Base-by-base conservation (phyloP, 2,888 invertebrate genomes). In the Stenodera caucasica region DNA sequence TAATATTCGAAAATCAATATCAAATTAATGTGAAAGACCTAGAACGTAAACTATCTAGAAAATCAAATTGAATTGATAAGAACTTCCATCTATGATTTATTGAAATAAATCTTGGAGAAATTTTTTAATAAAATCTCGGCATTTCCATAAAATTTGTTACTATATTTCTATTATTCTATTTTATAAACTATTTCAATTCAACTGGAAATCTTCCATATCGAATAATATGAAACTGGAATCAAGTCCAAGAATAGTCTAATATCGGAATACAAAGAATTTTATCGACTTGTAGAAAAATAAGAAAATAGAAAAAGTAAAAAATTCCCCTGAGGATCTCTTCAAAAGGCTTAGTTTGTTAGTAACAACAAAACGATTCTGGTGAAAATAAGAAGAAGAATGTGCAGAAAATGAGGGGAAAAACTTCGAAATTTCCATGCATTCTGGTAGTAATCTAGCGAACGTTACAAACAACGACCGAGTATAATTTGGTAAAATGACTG, bases 401-500 rank as follows among this genome's bases (percentile, higher is more conserved):
- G n/a, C n/a, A n/a, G 7, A 26, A 12, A 1, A 23, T 21, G 12
- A 6, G n/a, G 2, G 23, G 23, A 7, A 21, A 45, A 45, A 45
- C n/a, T 23, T 45, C 15, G 8, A 40, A 40, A 40, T 40, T 40
- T 18, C 40, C 18, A 9, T 45, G 21, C 12, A 23, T 45, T 23
- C 45, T 45, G 11, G 21, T 40, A 8, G 9, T 21, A 45, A 45
- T 45, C 21, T 45, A n/a, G 45, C 1, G 11, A 4, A 21, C 21
- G 45, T 45, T 45, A 45, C 21, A 45, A 12, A 3, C 6, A 23
- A 21, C 8, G 9, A 45, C 2, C 21, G 4, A 12, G 45, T 45
- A 12, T 45, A 45, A 45, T 45, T 45, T 45, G 45, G 45, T 45
- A 23, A 45, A 45, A 45, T 45, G 45, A 45, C 45, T 45, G 45